Base-by-base conservation (phyloP, 2,888 invertebrate genomes). In the Andricus curvator region DNA sequence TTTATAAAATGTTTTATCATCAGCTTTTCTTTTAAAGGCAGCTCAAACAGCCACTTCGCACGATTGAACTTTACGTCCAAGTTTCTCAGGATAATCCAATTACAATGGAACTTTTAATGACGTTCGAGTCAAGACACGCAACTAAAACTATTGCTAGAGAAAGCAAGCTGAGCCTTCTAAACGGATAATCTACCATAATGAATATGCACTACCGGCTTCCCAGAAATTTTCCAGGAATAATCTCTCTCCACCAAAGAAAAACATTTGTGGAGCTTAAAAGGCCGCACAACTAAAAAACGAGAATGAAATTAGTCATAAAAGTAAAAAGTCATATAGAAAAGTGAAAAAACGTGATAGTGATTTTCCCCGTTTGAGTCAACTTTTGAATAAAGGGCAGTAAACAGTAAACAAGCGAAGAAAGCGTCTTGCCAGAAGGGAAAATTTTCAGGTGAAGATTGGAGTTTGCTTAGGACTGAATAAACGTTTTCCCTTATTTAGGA, bases 81-180 rank as follows among this genome's bases (percentile, higher is more conserved):
- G 74, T 74, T 74, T 74, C 33, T 51, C 51, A n/a, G 74, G 74
- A 74, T 74, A 74, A 56, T 74, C 56, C 51, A 74, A 74, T 74
- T 74, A 74, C 33, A 56, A 74, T 56, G 20, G n/a, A 74, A 74
- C 74, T 74, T 74, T 74, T 56, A 74, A 74, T 74, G 74, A 74
- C 33, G 56, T 56, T 74, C 74, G 15, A 56, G 56, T 33, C 29
- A 56, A 56, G 37, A 74, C 74, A 74, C 51, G 74, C 56, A 74
- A 56, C 56, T 51, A 51, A 74, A 74, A 37, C 74, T 56, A 51
- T 56, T 74, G 74, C 56, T 74, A 74, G 29, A 56, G 56, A 74
- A 74, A 74, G 29, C 56, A 74, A 74, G 33, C 51, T 37, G n/a
- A 74, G n/a, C 56, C 37, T 56, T 74, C 6, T 20, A 37, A 74